phyloP scores from a whole-genome alignment of 2,888 invertebrate species.

The Dicroscelio sp. region DNA sequence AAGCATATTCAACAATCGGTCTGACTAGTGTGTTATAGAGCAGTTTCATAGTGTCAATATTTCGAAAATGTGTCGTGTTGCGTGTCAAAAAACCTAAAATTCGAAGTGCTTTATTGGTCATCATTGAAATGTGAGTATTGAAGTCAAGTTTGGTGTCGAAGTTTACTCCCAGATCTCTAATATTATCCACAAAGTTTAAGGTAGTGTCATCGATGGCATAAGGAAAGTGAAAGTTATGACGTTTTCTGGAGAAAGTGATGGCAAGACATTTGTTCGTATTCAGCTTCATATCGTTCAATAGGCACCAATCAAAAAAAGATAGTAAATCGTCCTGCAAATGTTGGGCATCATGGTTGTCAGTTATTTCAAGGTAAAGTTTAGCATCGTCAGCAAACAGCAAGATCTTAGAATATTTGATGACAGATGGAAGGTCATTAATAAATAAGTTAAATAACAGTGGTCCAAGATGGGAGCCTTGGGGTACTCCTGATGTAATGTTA shows the following conservation, averaged over 20 bases:
- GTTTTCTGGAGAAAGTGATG: conserved; percentile 5
- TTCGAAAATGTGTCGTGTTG: not conserved
- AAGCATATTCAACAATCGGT: not conserved
- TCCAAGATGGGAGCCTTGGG: no score
- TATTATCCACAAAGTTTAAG: not conserved
- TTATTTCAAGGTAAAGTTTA: conserved; percentile 11
- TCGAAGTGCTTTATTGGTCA: not conserved
- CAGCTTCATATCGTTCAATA: not conserved
- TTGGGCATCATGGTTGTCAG: not conserved
- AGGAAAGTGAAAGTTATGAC: not conserved
- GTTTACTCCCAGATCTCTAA: conserved; percentile 30
- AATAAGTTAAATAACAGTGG: not conserved
- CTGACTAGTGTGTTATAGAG: not conserved
- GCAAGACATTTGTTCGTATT: conserved; percentile 7
- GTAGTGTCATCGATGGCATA: not conserved
- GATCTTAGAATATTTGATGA: not conserved
- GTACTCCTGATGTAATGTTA: no score
- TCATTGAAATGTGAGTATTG: not conserved
- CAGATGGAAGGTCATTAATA: conserved; percentile 45
- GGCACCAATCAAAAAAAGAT: conserved; percentile 6
- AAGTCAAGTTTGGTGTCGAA: conserved; percentile 1
- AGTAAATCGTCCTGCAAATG: not conserved
- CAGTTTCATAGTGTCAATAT: no score
- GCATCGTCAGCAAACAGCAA: conserved; percentile 47
- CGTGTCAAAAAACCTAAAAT: not conserved